Evolutionary conservation across 2,888 invertebrate species (phyloP), one percentile per base, ranked within the genome.

Genomic region (Epirrita christyi): DNA sequence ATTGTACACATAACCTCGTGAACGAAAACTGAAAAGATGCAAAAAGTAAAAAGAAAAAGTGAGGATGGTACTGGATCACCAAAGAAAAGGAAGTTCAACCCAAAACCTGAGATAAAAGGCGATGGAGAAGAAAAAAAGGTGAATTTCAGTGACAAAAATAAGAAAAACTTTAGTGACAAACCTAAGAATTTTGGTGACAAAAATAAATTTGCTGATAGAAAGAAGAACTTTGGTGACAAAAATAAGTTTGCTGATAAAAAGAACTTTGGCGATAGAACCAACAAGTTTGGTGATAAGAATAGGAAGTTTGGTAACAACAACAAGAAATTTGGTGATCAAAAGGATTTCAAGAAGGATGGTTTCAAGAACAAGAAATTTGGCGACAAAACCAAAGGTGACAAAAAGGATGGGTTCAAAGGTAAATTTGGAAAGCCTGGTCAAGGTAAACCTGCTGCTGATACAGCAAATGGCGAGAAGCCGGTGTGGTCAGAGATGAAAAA

Each of bases 401-500:
- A 57, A 54, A 61, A 70, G 11, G 67, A 61, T 55, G 57, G 47
- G 38, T 67, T 64, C 3, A 66, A 62, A 32, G 43, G 52, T 38
- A 56, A 52, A 45, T 49, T 56, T 36, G 63, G 51, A 0, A 67
- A 63, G 42, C 50, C 55, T 28, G 67, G 60, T 13, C 56, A 63
- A 55, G 67, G 57, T 3, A 64, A 63, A 37, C 55, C 60, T 14
- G 37, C 51, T 6, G 34, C 51, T 34, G 51, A 59, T 29, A 21
- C 43, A n/a, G 60, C 63, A 0, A 72, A 63, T 49, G 79, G 74
- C 2, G 86, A 75, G 74, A 95, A 84, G 53, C 94, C 94, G 0
- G 93, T 95, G 75, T 97, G 97, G 96, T 88, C 93, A 9, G 94
- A 95, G 76, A 94, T 95, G 80, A 97, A 96, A 72, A 94, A 95